phyloP scores from a whole-genome alignment of 2,113 vertebrate species.

The Clarias gariepinus region DNA sequence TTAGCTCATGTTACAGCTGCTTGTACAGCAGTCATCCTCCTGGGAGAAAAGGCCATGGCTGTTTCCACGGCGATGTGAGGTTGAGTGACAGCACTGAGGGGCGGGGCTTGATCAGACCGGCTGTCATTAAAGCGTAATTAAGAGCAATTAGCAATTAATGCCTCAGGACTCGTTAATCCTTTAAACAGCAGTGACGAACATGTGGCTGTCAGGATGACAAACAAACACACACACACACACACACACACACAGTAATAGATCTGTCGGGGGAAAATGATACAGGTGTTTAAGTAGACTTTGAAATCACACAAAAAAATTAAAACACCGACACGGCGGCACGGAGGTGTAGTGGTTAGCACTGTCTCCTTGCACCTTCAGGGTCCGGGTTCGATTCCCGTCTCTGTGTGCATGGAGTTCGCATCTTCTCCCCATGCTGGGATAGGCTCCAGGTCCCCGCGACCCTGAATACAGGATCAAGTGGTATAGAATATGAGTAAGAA shows the following conservation, averaged over 20 bases:
- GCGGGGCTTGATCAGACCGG: slow-evolving; percentile 15
- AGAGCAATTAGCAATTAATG: slow-evolving; percentile 56
- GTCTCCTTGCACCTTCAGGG: no score
- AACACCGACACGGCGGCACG: no score
- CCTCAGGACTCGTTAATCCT: slow-evolving; percentile 48
- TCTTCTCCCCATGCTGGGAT: no score
- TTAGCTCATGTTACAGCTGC: slow-evolving; percentile 38
- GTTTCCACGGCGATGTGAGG: slow-evolving; percentile 35
- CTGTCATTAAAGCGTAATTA: slow-evolving; percentile 55
- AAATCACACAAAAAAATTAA: neutral
- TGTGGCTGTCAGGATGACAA: neutral
- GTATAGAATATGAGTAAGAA: no score
- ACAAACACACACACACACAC: slow-evolving; percentile 33
- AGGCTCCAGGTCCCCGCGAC: no score
- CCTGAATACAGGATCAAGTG: no score
- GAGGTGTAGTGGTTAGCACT: no score
- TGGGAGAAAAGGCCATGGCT: slow-evolving; percentile 35
- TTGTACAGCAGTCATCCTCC: slow-evolving; percentile 40
- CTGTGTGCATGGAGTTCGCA: no score
- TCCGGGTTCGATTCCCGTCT: no score
- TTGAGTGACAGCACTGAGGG: slow-evolving; percentile 41
- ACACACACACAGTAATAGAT: neutral
- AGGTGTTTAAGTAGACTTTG: neutral
- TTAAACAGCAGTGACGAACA: slow-evolving; percentile 29
- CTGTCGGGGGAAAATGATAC: neutral